Evolutionary conservation across 2,113 vertebrate species (phyloP).

Genomic region (Epinephelus moara): DNA sequence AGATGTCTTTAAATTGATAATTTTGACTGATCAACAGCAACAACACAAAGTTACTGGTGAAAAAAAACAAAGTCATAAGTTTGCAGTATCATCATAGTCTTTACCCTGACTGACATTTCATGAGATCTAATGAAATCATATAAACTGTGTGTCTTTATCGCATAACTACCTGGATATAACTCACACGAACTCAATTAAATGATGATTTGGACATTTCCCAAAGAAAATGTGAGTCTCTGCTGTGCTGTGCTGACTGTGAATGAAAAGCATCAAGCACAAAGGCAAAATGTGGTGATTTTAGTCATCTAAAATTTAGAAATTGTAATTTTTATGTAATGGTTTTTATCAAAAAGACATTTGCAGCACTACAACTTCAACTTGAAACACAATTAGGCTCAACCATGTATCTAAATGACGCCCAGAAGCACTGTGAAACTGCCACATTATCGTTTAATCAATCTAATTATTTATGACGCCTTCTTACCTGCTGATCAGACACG

Average conservation of each 20-base stretch:
- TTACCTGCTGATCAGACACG: conserved; percentile 96
- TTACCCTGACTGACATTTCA: not conserved
- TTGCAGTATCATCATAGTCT: not conserved
- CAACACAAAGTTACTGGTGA: not conserved
- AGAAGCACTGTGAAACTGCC: not conserved
- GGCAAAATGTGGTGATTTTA: not conserved
- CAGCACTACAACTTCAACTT: not conserved
- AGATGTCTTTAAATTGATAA: not conserved
- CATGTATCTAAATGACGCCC: not conserved
- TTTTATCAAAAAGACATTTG: not conserved
- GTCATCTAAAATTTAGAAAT: not conserved
- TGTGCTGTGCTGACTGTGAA: too few species aligned
- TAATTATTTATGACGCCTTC: not conserved
- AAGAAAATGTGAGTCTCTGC: too few species aligned
- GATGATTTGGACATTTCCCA: too few species aligned
- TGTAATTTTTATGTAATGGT: not conserved
- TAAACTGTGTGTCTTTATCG: not conserved
- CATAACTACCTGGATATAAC: not conserved
- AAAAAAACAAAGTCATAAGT: not conserved
- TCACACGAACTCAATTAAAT: not conserved
- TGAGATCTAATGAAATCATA: not conserved
- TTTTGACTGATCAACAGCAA: not conserved
- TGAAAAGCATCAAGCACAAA: too few species aligned
- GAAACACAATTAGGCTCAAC: not conserved
- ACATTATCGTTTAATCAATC: not conserved